phyloP scores from a whole-genome alignment of 1,140 invertebrate species.

The Conus ventricosus region DNA sequence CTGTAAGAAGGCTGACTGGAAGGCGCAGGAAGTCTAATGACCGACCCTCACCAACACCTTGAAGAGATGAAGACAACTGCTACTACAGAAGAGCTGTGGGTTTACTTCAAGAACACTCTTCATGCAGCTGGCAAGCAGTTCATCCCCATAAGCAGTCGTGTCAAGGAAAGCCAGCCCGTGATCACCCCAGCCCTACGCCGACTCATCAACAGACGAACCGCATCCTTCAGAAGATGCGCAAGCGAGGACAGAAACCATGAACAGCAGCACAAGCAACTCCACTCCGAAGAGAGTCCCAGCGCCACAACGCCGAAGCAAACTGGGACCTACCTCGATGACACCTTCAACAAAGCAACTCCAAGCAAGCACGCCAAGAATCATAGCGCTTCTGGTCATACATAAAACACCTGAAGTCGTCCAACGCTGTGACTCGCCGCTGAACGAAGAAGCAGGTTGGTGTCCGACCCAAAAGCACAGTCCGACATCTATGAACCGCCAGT shows the following conservation, averaged over 20 bases:
- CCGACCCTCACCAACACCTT: neutral
- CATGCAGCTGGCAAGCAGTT: neutral
- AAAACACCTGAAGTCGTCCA: neutral
- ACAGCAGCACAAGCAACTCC: neutral
- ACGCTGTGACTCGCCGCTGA: neutral
- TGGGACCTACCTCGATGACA: neutral
- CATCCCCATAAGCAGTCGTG: neutral
- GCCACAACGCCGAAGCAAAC: neutral
- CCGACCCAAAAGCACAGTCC: neutral
- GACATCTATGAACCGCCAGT: constrained; percentile 1
- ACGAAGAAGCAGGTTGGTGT: neutral
- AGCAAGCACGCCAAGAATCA: neutral
- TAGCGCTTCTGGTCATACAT: neutral
- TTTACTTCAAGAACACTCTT: neutral
- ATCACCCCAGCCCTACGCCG: neutral
- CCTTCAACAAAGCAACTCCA: neutral
- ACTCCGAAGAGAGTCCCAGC: neutral
- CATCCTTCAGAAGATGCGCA: neutral
- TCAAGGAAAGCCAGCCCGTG: neutral
- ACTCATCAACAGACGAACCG: neutral
- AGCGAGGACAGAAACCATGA: neutral
- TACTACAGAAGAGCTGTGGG: neutral
- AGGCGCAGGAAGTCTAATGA: neutral
- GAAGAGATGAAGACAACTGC: neutral
- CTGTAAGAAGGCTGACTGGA: neutral